Base-by-base conservation (phyloP, 2,797 vertebrate species). In the Mastacembelus armatus region DNA sequence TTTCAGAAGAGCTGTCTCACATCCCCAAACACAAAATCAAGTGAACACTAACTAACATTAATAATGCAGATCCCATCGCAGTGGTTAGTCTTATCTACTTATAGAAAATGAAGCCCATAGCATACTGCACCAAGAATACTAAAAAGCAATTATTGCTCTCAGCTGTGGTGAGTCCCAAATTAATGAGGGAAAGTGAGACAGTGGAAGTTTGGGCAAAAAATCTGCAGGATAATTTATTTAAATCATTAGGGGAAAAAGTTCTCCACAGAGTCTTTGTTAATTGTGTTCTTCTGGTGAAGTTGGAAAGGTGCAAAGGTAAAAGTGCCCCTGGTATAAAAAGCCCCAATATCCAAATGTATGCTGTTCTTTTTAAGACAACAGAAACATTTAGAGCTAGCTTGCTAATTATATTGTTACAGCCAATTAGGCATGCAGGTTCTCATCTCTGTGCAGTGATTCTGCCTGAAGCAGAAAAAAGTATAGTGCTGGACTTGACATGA, bases 161-260 rank as follows among this genome's bases (percentile, higher is more conserved):
- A 93, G 94, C 92, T 92, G 92, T 73, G 66, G 71, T 82, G 70
- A 84, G 85, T 77, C 83, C 90, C 75, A 92, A 93, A 94, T 92
- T 91, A 92, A 91, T 78, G 88, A 86, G 91, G 51, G 69, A 76
- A 75, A 29, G 63, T 47, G 43, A 85, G 75, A 80, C 61, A 62
- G 63, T 21, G 3, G 63, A 40, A 66, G 55, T 81, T 80, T 78
- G 67, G 80, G 59, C 8, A 33, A 57, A 77, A 59, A 74, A 71
- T 45, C 63, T 48, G 63, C 74, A 66, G 55, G 56, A 77, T 80
- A 74, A 81, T 80, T 87, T 78, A 81, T 85, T 86, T 70, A 78
- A 65, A 77, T 66, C 7, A 21, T 71, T 45, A 48, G 44, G 32
- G 47, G 48, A 38, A 66, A 63, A 70, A 55, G 30, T 61, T 67